Base-by-base conservation (phyloP, 2,888 invertebrate genomes). In the Limnephilus lunatus region DNA sequence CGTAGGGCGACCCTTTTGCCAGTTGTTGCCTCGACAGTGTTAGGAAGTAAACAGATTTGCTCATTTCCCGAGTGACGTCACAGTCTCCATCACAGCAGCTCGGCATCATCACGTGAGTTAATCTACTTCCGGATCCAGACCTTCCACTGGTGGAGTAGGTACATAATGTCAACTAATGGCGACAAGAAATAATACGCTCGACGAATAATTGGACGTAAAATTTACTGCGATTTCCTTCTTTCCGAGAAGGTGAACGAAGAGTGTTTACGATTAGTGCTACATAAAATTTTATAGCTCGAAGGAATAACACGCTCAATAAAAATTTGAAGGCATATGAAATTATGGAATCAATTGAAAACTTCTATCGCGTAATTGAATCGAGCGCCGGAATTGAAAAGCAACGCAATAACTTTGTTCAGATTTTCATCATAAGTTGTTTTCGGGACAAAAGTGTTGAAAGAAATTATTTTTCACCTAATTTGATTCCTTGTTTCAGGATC, bases 1-100 rank as follows among this genome's bases (percentile, higher is more conserved):
- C 12, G 11, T 39, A 39, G 48, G 53, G 53, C 4, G n/a, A 68
- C 25, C 68, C 68, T n/a, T 25, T 7, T n/a, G 25, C 25, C 68
- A 39, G 85, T 31, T 39, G 85, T 85, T 35, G 15, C 44, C 32
- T 2, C 19, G 35, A 39, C 25, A 19, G 85, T 12, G 39, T 31
- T n/a, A 9, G 85, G 44, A 48, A 86, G 44, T 86, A 86, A 86
- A 86, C 86, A 44, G 30, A 86, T 86, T 86, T 86, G 39, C 86
- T n/a, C 35, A 44, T 44, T 86, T 86, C 44, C 86, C 48, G 86
- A 39, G n/a, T 48, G 86, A 86, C 44, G 44, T 86, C 44, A 44
- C 30, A 86, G 83, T 19, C 86, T 86, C 30, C 48, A 86, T 86
- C 86, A 44, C n/a, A 48, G 44, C 86, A 39, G 48, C 86, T 48